phyloP scores from a whole-genome alignment of 2,113 vertebrate genomes.

The Pseudorectes ferrugineus region DNA sequence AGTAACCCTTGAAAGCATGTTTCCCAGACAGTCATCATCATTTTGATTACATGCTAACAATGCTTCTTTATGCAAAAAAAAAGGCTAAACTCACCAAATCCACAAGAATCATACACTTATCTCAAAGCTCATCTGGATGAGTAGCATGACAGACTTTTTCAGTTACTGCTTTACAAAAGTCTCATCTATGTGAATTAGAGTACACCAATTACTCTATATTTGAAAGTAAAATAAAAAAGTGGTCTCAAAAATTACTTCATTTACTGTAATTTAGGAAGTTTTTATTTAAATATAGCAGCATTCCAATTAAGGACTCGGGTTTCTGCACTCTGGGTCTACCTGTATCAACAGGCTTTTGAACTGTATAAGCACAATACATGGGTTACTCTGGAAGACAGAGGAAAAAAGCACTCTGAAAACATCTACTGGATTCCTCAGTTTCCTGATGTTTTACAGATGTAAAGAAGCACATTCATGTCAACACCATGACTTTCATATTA shows the following conservation, averaged over 20 bases:
- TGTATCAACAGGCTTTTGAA: background rate
- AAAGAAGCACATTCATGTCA: background rate
- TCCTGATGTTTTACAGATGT: background rate
- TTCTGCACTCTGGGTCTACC: background rate
- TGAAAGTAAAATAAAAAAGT: background rate
- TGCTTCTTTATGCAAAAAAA: background rate
- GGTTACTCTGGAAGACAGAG: background rate
- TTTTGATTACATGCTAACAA: slow-evolving; percentile 20
- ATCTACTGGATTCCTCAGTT: background rate
- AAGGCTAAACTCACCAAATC: background rate
- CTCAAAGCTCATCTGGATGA: background rate
- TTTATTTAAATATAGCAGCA: background rate
- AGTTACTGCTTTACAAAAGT: background rate
- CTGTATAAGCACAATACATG: background rate
- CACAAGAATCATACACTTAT: accelerated
- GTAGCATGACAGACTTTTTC: background rate
- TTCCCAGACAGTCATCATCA: background rate
- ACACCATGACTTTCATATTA: background rate
- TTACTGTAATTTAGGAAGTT: background rate
- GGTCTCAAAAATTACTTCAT: background rate
- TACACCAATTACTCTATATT: background rate
- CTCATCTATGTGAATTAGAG: background rate
- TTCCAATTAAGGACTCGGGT: background rate
- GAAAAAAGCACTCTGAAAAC: background rate
- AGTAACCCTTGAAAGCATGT: slow-evolving; percentile 2